Evolutionary conservation across 1,140 invertebrate genomes (phyloP), one percentile per base, ranked within the genome.

Genomic region (Heliconius nattereri): DNA sequence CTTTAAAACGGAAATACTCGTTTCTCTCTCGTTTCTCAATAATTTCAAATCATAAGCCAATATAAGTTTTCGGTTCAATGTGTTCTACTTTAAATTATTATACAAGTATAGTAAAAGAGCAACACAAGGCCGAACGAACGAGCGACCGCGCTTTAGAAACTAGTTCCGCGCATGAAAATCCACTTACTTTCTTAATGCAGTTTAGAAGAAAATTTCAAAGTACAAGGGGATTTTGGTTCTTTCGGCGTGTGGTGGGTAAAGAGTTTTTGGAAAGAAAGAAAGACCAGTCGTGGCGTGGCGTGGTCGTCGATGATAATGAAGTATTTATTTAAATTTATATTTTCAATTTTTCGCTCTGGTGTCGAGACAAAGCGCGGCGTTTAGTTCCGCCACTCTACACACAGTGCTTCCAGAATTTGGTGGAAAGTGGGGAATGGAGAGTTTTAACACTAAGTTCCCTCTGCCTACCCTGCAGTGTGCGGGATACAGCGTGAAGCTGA

Each of bases 141-240:
- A 66, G 16, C 26, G 60, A 66, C 60, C 60, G 60, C 13, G 60
- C 60, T 66, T 66, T 66, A 23, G 60, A 66, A 66, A 57, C 54
- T 57, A 66, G 26, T 66, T 66, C 13, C 23, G 16, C 60, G 60
- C 60, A 66, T 66, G 60, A 66, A 66, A 66, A 66, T 11, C 60
- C 13, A 66, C 60, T 66, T 66, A 66, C 60, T 26, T 16, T 66
- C 60, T 66, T 66, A 66, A 66, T 66, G 60, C 60, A 66, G 60
- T 66, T 66, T 66, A 66, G 60, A 66, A 66, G 60, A 66, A 66
- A 52, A 66, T 66, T 66, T 66, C 60, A 26, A 66, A 66, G 60
- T 23, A 66, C 26, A 66, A 66, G 29, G 60, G 29, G 60, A 66
- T 66, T 66, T 66, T 66, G 23, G 60, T 66, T 66, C 26, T 66